Conservation (phyloP, 2,797 vertebrate genomes). For the Lophotriccus pileatus region DNA sequence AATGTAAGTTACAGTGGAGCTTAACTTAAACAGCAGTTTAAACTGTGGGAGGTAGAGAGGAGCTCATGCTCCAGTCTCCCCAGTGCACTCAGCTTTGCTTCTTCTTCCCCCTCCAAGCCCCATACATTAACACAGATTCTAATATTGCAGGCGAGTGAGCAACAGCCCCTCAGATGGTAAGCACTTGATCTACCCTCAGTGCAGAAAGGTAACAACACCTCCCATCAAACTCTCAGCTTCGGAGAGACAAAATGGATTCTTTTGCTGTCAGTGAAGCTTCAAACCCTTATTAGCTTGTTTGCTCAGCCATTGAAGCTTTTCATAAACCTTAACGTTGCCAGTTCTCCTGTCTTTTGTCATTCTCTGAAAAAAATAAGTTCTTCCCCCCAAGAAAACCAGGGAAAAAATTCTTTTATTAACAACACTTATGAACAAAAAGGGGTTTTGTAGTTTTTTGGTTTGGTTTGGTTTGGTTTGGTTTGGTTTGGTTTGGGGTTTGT, state of each 20-base stretch:
- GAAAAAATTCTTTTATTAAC: neutral
- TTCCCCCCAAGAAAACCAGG: neutral
- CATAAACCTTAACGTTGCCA: neutral
- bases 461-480: too few species aligned
- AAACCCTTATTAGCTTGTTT: neutral
- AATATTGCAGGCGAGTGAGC: fast-evolving
- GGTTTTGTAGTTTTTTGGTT: too few species aligned
- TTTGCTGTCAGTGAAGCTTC: neutral
- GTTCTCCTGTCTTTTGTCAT: neutral
- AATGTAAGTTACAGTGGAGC: neutral
- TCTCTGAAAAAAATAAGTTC: neutral
- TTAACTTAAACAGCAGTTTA: neutral
- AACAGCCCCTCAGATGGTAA: neutral
- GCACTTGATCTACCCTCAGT: fast-evolving
- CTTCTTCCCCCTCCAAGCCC: neutral
- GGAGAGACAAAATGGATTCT: neutral
- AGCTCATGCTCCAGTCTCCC: neutral
- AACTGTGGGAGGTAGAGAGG: neutral
- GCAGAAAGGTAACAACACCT: neutral
- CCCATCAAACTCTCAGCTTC: neutral
- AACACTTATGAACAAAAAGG: neutral
- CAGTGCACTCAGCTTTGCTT: neutral
- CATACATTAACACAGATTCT: fast-evolving
- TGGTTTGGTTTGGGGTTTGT: too few species aligned
- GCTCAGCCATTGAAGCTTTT: neutral